Conservation (phyloP, 2,888 invertebrate species). For the Sepiola atlantica region DNA sequence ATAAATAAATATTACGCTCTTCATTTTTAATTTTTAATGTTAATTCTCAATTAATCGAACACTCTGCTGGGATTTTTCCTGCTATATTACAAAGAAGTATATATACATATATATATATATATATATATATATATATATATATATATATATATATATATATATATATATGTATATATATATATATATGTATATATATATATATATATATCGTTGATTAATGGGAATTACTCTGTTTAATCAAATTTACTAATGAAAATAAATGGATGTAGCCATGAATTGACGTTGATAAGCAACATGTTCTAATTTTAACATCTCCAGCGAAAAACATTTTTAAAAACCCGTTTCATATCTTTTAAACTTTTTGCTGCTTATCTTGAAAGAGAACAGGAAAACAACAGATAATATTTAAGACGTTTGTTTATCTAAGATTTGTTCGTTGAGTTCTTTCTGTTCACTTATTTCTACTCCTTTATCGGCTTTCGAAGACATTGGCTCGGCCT, state of each 20-base stretch:
- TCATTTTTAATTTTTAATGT: no score
- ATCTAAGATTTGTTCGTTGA: background rate
- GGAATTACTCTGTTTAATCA: background rate
- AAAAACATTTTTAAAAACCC: background rate
- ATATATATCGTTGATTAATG: background rate
- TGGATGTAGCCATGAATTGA: background rate
- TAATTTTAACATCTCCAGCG: background rate
- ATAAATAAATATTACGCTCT: no score
- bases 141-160: background rate
- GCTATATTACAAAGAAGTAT: no score
- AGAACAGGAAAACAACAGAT: background rate
- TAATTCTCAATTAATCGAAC: no score
- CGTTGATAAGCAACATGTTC: background rate
- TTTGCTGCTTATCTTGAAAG: background rate
- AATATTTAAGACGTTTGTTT: background rate
- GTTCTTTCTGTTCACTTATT: background rate
- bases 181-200: background rate
- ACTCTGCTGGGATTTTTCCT: no score
- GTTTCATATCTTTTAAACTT: background rate
- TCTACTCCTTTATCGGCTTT: background rate
- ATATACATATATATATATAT: no score
- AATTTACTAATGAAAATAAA: background rate
- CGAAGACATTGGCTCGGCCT: background rate
- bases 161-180: background rate
- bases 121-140: background rate